phyloP scores from a whole-genome alignment of 2,888 invertebrate species.

The Cantharis rustica region DNA sequence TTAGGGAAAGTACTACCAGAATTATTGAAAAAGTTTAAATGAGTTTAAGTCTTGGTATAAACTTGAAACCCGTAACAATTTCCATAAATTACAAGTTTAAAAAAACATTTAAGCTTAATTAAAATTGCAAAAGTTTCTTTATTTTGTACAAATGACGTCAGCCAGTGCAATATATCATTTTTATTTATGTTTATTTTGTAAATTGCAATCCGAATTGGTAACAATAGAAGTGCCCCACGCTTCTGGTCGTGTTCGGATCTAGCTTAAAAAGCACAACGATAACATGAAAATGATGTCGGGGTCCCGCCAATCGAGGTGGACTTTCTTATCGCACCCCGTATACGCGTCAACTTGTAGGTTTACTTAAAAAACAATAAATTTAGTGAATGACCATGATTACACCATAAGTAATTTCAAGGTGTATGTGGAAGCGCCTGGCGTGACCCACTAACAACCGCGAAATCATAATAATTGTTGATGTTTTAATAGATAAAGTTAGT shows the following conservation, averaged over 20 bases:
- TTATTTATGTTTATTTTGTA: neutral
- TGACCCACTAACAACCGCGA: conserved; percentile 32
- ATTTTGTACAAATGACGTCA: neutral
- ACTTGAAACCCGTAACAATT: neutral
- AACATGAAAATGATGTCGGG: too few relatives aligned
- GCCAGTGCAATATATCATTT: neutral
- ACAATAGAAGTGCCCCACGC: neutral
- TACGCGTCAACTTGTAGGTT: neutral
- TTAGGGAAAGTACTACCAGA: neutral
- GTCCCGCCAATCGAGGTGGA: too few relatives aligned
- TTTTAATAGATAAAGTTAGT: conserved; percentile 30
- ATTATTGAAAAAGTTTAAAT: neutral
- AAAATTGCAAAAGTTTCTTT: neutral
- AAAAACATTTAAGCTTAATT: neutral
- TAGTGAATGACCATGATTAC: neutral
- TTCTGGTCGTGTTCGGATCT: too few relatives aligned
- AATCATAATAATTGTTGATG: conserved; percentile 30
- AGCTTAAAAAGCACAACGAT: too few relatives aligned
- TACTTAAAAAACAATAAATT: neutral
- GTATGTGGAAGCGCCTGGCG: conserved; percentile 16
- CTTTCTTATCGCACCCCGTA: neutral
- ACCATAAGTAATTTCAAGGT: conserved; percentile 18
- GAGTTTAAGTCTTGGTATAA: neutral
- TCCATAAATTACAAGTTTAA: neutral
- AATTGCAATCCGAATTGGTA: neutral